phyloP scores from a whole-genome alignment of 2,113 vertebrate species.

The Serinus canaria region DNA sequence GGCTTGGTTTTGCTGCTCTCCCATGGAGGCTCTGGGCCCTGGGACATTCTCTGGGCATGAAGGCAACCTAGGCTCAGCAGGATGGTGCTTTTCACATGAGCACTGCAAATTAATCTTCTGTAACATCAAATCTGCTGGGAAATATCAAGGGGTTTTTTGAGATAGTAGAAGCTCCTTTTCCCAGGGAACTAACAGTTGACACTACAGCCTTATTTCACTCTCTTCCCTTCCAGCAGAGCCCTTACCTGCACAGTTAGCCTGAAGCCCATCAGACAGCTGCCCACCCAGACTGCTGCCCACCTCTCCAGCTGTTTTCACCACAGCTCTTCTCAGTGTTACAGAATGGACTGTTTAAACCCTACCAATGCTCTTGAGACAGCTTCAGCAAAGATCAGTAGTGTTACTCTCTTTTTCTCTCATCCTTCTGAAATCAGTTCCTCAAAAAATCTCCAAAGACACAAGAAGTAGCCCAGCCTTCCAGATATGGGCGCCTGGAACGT shows the following conservation, averaged over 20 bases:
- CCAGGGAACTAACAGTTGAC: background rate
- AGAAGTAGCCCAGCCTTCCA: background rate
- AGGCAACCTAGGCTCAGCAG: constrained; percentile 15
- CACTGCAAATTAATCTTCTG: background rate
- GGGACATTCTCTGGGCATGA: constrained; percentile 35
- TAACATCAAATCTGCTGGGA: background rate
- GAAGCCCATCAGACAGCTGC: background rate
- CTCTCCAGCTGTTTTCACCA: background rate
- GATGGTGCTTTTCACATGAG: background rate
- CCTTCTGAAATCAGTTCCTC: background rate
- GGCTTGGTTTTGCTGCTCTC: constrained; percentile 29
- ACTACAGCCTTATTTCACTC: background rate
- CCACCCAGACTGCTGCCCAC: background rate
- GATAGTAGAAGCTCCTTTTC: background rate
- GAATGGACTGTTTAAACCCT: background rate
- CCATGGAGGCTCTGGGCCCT: background rate
- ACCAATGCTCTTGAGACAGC: background rate
- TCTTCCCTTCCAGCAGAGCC: background rate
- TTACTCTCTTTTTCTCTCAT: background rate
- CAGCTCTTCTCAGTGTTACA: background rate
- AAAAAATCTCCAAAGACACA: background rate
- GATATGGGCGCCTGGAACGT: rapidly evolving
- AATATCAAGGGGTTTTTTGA: background rate
- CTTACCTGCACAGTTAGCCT: background rate
- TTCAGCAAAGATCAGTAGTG: background rate